Evolutionary conservation across 2,113 vertebrate genomes (phyloP).

Genomic region (Lota lota): DNA sequence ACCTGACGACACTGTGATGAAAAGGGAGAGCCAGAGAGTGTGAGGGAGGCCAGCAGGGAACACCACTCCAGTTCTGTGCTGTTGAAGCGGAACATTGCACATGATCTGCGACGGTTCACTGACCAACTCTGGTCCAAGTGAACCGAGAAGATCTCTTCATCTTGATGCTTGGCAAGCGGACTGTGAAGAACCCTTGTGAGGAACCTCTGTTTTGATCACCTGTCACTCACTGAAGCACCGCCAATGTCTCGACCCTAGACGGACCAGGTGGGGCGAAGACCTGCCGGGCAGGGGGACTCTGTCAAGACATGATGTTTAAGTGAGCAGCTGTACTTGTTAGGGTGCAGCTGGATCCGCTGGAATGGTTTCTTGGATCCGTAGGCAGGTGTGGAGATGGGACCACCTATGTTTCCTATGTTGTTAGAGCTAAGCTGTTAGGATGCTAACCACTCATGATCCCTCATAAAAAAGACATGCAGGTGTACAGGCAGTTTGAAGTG

Average conservation of each 20-base stretch:
- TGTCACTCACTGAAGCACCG: constrained; percentile 39
- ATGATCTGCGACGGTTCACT: constrained; percentile 43
- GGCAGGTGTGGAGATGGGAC: constrained; percentile 57
- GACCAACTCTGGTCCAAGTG: constrained; percentile 16
- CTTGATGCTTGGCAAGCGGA: constrained; percentile 15
- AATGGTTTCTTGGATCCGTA: constrained; percentile 17
- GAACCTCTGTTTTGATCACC: constrained; percentile 38
- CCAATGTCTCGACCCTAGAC: constrained; percentile 28
- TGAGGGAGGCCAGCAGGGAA: constrained; percentile 1
- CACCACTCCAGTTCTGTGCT: constrained; percentile 29
- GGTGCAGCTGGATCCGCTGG: constrained; percentile 74
- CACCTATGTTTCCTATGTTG: constrained; percentile 46
- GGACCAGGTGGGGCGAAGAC: constrained; percentile 22
- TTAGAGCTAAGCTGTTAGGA: constrained; percentile 12
- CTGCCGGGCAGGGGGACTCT: constrained; percentile 48
- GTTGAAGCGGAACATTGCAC: constrained; percentile 50
- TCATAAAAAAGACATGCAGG: constrained; percentile 47
- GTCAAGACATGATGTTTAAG: constrained; percentile 74
- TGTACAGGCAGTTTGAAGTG: constrained; percentile 43
- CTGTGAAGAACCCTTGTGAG: constrained; percentile 35
- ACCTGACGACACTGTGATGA: neutral
- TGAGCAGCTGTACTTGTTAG: constrained; percentile 45
- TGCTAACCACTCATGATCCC: constrained; percentile 11
- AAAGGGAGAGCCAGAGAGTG: neutral
- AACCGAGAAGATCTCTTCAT: constrained; percentile 14